phyloP scores from a whole-genome alignment of 1,140 invertebrate genomes.

The Armadillidium nasatum region DNA sequence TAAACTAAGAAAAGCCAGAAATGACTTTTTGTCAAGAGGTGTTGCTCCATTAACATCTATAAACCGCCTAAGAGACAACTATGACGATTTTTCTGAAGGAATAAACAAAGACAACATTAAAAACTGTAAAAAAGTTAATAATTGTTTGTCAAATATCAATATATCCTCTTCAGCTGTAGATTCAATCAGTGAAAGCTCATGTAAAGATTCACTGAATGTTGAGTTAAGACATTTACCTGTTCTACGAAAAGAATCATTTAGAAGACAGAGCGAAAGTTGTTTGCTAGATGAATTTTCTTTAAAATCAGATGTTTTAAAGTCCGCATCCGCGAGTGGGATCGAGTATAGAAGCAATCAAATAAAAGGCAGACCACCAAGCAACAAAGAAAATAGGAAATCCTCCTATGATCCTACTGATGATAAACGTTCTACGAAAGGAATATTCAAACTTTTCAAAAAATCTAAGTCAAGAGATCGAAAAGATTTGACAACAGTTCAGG shows the following conservation, averaged over 20 bases:
- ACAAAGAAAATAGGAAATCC: slow-evolving; percentile 8
- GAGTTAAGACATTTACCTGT: neutral
- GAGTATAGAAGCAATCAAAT: neutral
- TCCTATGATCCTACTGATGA: neutral
- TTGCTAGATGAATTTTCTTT: neutral
- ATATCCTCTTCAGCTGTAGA: neutral
- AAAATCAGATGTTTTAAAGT: neutral
- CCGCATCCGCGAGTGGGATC: neutral
- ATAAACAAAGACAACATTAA: neutral
- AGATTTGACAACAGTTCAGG: slow-evolving; percentile 17
- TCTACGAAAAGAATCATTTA: slow-evolving; percentile 16
- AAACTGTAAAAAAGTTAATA: slow-evolving; percentile 9
- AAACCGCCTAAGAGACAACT: neutral
- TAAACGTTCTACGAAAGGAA: slow-evolving; percentile 5
- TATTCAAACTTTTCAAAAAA: slow-evolving; percentile 26
- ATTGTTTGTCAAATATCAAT: neutral
- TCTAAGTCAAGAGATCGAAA: slow-evolving; percentile 21
- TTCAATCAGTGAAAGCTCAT: neutral
- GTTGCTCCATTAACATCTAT: neutral
- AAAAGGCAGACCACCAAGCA: neutral
- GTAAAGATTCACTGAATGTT: neutral
- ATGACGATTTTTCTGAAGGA: neutral
- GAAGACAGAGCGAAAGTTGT: slow-evolving; percentile 11
- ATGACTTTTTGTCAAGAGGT: slow-evolving; percentile 27
- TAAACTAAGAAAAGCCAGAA: slow-evolving; percentile 24